These are phyloP conservation scores for Acanthiza pusilla DNA, from an alignment of 2,797 vertebrate genomes.

Conservation along the genomic window DNA sequence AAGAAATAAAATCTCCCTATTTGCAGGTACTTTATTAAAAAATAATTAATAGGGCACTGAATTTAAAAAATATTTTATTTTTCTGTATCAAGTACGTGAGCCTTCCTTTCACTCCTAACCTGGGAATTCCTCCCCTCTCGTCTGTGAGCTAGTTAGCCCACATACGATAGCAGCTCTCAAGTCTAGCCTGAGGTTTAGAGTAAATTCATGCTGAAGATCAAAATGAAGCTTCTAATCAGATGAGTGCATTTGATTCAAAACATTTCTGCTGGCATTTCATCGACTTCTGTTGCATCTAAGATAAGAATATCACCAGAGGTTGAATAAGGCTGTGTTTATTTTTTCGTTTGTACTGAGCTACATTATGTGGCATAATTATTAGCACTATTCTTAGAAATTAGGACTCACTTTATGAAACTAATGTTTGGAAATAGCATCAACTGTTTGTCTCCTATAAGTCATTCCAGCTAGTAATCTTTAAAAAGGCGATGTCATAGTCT, in stretches of 20 bases:
- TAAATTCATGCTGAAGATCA: slow-evolving; percentile 44
- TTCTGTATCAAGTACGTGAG: not conserved
- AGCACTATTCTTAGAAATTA: not conserved
- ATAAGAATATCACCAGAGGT: not conserved
- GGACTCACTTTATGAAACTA: not conserved
- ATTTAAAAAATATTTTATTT: not conserved
- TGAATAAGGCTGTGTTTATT: slow-evolving; percentile 29
- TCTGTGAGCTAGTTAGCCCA: not conserved
- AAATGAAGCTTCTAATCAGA: slow-evolving; percentile 51
- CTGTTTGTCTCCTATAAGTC: not conserved
- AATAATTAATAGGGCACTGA: not conserved
- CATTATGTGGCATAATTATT: not conserved
- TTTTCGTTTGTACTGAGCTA: slow-evolving; percentile 2
- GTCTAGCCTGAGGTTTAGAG: slow-evolving; percentile 29
- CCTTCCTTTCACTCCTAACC: not conserved
- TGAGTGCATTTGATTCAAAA: slow-evolving; percentile 17
- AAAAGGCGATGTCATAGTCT: not conserved
- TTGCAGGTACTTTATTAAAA: not conserved
- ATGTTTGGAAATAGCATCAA: not conserved
- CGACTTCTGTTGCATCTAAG: not conserved
- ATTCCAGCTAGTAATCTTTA: not conserved
- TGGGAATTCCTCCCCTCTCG: slow-evolving; percentile 21
- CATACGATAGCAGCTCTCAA: not conserved
- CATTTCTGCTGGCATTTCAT: slow-evolving; percentile 31
- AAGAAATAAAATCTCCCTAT: not conserved